A percentile compares a stretch with the other conserved stretches of the same genome.
Conservation (phyloP, 2,113 vertebrate species). For the Dascyllus trimaculatus region DNA sequence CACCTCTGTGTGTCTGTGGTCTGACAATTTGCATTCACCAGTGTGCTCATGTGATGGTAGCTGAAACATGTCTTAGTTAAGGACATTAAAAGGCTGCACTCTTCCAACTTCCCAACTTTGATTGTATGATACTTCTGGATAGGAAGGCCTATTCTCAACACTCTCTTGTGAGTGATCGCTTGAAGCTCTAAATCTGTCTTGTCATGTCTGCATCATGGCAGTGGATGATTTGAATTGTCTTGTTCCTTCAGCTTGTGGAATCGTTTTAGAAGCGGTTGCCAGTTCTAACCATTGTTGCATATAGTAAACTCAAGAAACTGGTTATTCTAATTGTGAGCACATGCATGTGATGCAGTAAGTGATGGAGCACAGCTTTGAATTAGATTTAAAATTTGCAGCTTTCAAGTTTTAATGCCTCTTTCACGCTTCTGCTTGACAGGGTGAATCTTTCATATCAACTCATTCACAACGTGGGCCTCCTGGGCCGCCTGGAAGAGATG, state of each 20-base stretch:
- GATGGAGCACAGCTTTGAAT: no score
- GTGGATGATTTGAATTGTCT: no score
- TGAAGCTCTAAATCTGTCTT: neutral
- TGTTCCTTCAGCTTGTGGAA: no score
- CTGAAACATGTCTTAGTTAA: neutral
- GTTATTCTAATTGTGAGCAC: no score
- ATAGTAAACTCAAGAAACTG: no score
- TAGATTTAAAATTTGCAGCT: no score
- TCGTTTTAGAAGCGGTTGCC: no score
- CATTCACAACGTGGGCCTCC: slow-evolving; percentile 3
- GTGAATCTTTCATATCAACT: slow-evolving; percentile 34
- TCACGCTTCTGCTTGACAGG: slow-evolving; percentile 44
- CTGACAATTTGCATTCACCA: neutral
- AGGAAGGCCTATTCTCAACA: neutral
- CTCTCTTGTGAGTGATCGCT: neutral
- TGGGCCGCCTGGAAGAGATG: slow-evolving; percentile 55
- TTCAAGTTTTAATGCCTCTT: neutral
- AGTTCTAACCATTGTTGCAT: no score
- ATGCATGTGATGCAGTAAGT: no score
- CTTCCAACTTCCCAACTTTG: neutral
- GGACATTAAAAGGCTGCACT: neutral
- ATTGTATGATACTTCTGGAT: neutral
- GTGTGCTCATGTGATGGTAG: neutral
- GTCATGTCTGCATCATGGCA: neutral
- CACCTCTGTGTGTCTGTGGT: neutral